Base-by-base conservation (phyloP, 2,888 invertebrate genomes). In the Luperina testacea region DNA sequence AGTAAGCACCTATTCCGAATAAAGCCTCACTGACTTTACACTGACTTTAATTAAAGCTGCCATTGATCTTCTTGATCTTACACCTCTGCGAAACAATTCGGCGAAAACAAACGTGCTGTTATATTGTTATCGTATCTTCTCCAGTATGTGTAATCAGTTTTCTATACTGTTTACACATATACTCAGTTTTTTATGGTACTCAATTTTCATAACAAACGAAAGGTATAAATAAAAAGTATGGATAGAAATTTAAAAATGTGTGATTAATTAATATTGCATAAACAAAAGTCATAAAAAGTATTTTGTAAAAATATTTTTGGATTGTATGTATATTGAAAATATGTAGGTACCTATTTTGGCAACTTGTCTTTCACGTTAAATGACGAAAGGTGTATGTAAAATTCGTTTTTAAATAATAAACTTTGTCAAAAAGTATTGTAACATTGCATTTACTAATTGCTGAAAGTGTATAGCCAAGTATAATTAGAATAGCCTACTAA, bases 391-490 rank as follows among this genome's bases (percentile, higher is more conserved):
- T 17, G 48, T 68, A n/a, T 71, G 51, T 24, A 42, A 69, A 72
- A 48, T 53, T 42, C 42, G 13, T 57, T n/a, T n/a, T n/a, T n/a
- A n/a, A n/a, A n/a, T 24, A 64, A 3, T 57, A 38, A 24, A 38
- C 6, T 38, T 42, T 32, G 67, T 67, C 2, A 48, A 72, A 82
- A 78, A 68, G 53, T 74, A 74, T 64, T 81, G 27, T 75, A 45
- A 67, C 57, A 64, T 73, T 73, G 86, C 76, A 81, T 83, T 85
- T 76, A 83, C 71, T 67, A 76, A 73, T 70, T 59, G 57, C 65
- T 73, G 20, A 59, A 76, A 63, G 7, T 81, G 24, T 53, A 51
- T 45, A 51, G 20, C 20, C 17, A 27, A 70, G 17, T 45, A 27
- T 20, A 67, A 27, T 64, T 48, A 68, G 45, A 64, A 65, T 65